A percentile compares a stretch with the other conserved stretches of the same genome.
Evolutionary conservation across 2,797 vertebrate genomes (phyloP).

Genomic region (Kryptolebias ocellatus): DNA sequence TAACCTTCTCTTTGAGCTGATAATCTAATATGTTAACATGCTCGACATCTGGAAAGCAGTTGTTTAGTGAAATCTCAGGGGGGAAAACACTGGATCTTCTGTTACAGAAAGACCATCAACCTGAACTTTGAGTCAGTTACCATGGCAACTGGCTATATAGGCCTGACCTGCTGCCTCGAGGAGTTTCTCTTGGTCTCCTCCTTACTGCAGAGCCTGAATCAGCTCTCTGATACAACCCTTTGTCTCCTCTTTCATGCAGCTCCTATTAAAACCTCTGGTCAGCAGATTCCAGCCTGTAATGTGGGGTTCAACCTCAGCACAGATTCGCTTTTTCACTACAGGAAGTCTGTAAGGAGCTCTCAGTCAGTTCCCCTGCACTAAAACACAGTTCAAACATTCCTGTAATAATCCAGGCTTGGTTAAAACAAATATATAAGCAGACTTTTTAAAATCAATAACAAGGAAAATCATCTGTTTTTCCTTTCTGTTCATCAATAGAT

Average conservation of each 20-base stretch:
- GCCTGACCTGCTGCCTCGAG: not conserved
- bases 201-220: not conserved
- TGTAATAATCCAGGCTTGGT: too few species aligned
- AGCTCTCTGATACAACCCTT: not conserved
- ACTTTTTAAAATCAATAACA: too few species aligned
- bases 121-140: conserved; percentile 3
- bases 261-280: not conserved
- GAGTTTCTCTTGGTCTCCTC: not conserved
- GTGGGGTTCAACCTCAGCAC: too few species aligned
- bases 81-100: not conserved
- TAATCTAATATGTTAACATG: too few species aligned
- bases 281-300: not conserved
- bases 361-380: too few species aligned
- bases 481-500: too few species aligned
- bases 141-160: not conserved
- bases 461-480: too few species aligned
- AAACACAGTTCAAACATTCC: too few species aligned
- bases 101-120: not conserved
- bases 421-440: too few species aligned
- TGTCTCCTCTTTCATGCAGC: not conserved
- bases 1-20: not conserved
- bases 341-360: too few species aligned
- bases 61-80: not conserved
- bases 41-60: not conserved
- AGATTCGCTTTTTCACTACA: too few species aligned